Percentiles rank a stretch among this genome's conserved stretches.
Evolutionary conservation across 2,113 vertebrate genomes (phyloP).

Genomic region (Oncorhynchus kisutch): DNA sequence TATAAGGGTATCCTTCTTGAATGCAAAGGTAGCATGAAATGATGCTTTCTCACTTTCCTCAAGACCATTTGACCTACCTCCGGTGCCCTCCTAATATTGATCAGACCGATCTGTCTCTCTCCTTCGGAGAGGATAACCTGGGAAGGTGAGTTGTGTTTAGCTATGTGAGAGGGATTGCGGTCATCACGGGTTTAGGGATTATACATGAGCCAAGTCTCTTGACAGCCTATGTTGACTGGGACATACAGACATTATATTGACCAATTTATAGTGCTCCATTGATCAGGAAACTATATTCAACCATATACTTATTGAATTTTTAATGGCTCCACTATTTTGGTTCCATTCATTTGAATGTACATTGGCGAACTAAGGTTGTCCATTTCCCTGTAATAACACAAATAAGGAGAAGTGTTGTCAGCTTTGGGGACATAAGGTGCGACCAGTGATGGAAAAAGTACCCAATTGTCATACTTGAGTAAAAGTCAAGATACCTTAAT

Average conservation of each 20-base stretch:
- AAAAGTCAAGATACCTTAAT: no score
- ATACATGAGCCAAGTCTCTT: conserved; percentile 43
- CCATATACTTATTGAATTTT: background rate
- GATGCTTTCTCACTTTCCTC: background rate
- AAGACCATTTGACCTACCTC: background rate
- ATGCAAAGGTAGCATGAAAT: background rate
- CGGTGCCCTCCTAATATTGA: conserved; percentile 9
- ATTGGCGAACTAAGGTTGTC: no score
- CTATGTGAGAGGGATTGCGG: conserved; percentile 61
- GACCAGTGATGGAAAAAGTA: no score
- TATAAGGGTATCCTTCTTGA: background rate
- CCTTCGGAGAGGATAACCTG: conserved; percentile 55
- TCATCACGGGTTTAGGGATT: conserved; percentile 70
- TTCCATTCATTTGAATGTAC: no score
- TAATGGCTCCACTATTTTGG: background rate
- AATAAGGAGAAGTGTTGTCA: no score
- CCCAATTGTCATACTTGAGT: no score
- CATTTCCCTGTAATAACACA: no score
- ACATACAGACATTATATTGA: background rate
- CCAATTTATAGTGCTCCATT: background rate
- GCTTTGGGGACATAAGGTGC: no score
- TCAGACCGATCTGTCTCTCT: conserved; percentile 16
- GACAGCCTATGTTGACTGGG: conserved; percentile 27
- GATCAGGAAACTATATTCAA: background rate
- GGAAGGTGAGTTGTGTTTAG: conserved; percentile 70